Evolutionary conservation across 2,113 vertebrate species (phyloP), one percentile per base, ranked within the genome.

Genomic region (Calidris pygmaea): DNA sequence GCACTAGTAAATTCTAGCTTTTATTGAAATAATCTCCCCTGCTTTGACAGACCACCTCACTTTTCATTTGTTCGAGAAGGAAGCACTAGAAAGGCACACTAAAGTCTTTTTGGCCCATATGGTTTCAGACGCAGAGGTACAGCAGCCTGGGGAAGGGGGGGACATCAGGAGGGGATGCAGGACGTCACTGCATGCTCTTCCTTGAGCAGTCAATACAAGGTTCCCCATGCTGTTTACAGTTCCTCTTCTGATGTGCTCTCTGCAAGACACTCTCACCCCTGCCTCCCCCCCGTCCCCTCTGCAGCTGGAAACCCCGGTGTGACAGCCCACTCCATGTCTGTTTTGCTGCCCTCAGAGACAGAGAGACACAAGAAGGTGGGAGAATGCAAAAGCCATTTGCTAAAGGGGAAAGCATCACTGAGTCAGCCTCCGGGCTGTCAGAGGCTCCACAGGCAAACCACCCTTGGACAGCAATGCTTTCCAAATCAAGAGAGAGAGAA

Each of bases 301-400:
- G 2, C 43, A 52, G 78, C 35, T 26, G 45, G 34, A 73, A 55
- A 59, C 4, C 19, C 8, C 0, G 0, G 26, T 12, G 35, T 35
- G 39, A 48, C 53, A 37, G 6, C 58, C 20, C 3, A 1, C 24
- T 23, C 0, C 0, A 18, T 6, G 10, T 32, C 59, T 60, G 63
- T 34, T 11, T 11, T 1, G 1, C 12, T 13, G 41, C 22, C 67
- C 7, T 2, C 0, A 0, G 50, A 41, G 37, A 47, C 43, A 35
- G n/a, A 35, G n/a, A 17, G 23, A 29, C 14, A 10, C 0, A 0
- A 2, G 27, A 52, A 63, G 67, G 80, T 43, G 43, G 50, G 23
- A 75, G 72, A 12, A n/a, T 20, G 58, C 53, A 76, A 18, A 76
- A 91, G 58, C 29, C 62, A 6, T 13, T 12, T 75, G 34, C 50